Evolutionary conservation across 2,888 invertebrate species (phyloP), one percentile per base, ranked within the genome.

Genomic region (Mesodorylaimus sp.): DNA sequence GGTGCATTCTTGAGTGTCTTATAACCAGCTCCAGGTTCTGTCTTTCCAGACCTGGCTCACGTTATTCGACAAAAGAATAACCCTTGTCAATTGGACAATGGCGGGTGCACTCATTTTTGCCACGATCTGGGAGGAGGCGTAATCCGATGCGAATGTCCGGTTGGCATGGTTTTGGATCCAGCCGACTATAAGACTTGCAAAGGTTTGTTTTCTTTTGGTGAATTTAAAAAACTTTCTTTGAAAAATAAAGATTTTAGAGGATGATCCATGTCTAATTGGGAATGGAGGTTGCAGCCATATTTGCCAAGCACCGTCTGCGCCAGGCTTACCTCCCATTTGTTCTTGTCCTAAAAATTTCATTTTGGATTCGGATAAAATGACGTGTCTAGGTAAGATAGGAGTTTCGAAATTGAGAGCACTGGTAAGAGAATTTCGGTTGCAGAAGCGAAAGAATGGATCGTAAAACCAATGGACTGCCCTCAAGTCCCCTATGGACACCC

Each of bases 251-350:
- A n/a, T 21, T 39, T 39, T 39, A 39, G 41, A 39, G 21, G 7
- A 19, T 13, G 32, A 45, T 7, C 45, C 32, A 19, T 45, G 45
- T 32, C 23, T n/a, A 25, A n/a, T 19, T 7, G 21, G n/a, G 29
- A 45, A 45, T 23, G 45, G 45, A 10, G 45, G 45, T 21, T 45
- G 45, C 23, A 32, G 32, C n/a, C 19, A 28, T 19, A 29, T 45
- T 27, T 45, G 45, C 29, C 5, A 26, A 45, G 10, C 23, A 5
- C 3, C 3, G 3, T 3, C 19, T 3, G 28, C 7, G 3, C n/a
- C 5, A 27, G 44, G 26, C 24, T 23, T 21, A 3, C 7, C 3
- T 5, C n/a, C 10, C 28, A 29, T 3, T 3, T 45, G 45, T 45
- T 28, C 41, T 7, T 39, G 41, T 23, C 41, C 41, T 7, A 23